Evolutionary conservation across 2,797 vertebrate species (phyloP).

Genomic region (Cyclopterus lumpus): DNA sequence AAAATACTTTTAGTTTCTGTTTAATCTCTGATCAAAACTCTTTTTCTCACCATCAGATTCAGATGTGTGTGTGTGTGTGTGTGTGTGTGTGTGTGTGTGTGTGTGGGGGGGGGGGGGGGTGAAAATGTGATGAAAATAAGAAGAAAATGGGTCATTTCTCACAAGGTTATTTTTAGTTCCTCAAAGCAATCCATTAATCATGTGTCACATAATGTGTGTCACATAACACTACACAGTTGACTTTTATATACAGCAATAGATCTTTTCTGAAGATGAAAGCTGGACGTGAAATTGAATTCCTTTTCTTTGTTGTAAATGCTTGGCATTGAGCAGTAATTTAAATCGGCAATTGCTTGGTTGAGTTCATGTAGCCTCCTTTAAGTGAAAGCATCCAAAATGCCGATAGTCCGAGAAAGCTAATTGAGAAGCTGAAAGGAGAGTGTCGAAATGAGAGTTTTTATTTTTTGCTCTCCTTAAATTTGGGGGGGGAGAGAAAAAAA

Average conservation of each 20-base stretch:
- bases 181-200: conserved; percentile 66
- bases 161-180: conserved; percentile 52
- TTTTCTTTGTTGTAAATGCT: conserved; percentile 66
- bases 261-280: conserved; percentile 66
- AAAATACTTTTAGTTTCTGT: conserved; percentile 48
- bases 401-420: conserved; percentile 63
- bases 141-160: conserved; percentile 49
- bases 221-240: conserved; percentile 63
- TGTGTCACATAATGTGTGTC: conserved; percentile 35
- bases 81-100: too few species aligned
- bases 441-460: conserved; percentile 32
- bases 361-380: conserved; percentile 60
- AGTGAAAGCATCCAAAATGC: conserved; percentile 61
- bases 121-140: conserved; percentile 31
- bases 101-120: too few species aligned
- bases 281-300: conserved; percentile 59
- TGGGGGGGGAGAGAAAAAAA: conserved; percentile 6
- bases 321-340: conserved; percentile 65
- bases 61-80: too few species aligned
- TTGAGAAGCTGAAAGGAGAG: conserved; percentile 62
- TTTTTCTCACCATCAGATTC: conserved; percentile 18
- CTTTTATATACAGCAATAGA: conserved; percentile 65
- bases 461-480: conserved; percentile 18
- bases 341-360: conserved; percentile 66
- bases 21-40: conserved; percentile 24